Conservation (phyloP, 2,113 vertebrate genomes). For the Rhynchopsitta pachyrhyncha region DNA sequence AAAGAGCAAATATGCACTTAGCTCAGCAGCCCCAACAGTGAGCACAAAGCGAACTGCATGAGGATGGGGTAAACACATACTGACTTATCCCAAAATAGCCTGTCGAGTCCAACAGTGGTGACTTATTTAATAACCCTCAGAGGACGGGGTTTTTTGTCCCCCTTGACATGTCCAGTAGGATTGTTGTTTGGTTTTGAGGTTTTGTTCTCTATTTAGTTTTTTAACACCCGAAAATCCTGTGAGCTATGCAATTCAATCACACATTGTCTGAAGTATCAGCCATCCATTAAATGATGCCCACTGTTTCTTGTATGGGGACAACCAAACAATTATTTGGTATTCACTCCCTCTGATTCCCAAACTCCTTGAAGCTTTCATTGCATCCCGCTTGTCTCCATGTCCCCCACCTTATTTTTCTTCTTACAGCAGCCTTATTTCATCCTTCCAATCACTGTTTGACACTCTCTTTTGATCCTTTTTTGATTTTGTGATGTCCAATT, state of each 20-base stretch:
- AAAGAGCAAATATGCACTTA: background rate
- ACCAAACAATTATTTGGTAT: background rate
- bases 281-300: accelerated
- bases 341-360: background rate
- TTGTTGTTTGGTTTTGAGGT: background rate
- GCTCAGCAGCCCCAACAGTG: background rate
- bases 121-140: background rate
- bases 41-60: background rate
- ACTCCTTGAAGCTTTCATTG: background rate
- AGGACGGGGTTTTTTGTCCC: too few relatives aligned
- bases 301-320: background rate
- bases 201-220: background rate
- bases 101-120: background rate
- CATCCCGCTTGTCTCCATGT: too few relatives aligned
- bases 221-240: background rate
- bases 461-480: background rate
- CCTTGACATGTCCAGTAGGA: background rate
- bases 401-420: background rate
- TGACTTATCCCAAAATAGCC: background rate
- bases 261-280: background rate
- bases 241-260: background rate
- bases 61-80: background rate
- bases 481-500: background rate
- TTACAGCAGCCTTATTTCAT: background rate
- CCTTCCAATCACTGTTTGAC: background rate